phyloP scores from a whole-genome alignment of 2,888 invertebrate species.

The Lordiphosa andalusiaca region DNA sequence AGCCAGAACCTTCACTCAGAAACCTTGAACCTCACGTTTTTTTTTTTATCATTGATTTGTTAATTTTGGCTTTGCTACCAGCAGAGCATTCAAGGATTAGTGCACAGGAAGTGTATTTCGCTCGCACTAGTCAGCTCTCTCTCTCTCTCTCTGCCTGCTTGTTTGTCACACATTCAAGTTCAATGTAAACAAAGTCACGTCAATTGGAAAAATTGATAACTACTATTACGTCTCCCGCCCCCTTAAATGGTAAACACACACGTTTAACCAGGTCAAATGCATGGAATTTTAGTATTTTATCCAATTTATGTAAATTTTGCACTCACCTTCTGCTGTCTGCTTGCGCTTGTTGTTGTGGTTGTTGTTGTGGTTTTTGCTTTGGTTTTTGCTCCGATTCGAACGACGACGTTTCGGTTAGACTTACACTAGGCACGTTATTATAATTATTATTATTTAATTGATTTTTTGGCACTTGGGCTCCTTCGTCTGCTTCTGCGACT shows the following conservation, averaged over 20 bases:
- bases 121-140: neutral
- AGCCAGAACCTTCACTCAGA: too few relatives aligned
- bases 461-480: slow-evolving; percentile 56
- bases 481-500: slow-evolving; percentile 17
- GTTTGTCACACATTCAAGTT: slow-evolving; percentile 27
- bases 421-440: slow-evolving; percentile 34
- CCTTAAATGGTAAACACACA: slow-evolving; percentile 16
- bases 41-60: too few relatives aligned
- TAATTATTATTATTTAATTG: slow-evolving; percentile 40
- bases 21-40: too few relatives aligned
- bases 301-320: slow-evolving; percentile 22
- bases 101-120: neutral
- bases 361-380: slow-evolving; percentile 19
- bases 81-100: too few relatives aligned
- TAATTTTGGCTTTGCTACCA: too few relatives aligned
- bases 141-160: neutral
- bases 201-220: slow-evolving; percentile 33
- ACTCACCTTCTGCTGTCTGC: slow-evolving; percentile 3
- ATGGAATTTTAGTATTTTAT: slow-evolving; percentile 20
- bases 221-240: slow-evolving; percentile 23
- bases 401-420: slow-evolving; percentile 22
- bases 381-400: slow-evolving; percentile 32
- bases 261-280: neutral
- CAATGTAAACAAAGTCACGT: slow-evolving; percentile 26
- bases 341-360: slow-evolving; percentile 18